Evolutionary conservation across 2,113 vertebrate genomes (phyloP), one percentile per base, ranked within the genome.

Genomic region (Menidia beryllina): DNA sequence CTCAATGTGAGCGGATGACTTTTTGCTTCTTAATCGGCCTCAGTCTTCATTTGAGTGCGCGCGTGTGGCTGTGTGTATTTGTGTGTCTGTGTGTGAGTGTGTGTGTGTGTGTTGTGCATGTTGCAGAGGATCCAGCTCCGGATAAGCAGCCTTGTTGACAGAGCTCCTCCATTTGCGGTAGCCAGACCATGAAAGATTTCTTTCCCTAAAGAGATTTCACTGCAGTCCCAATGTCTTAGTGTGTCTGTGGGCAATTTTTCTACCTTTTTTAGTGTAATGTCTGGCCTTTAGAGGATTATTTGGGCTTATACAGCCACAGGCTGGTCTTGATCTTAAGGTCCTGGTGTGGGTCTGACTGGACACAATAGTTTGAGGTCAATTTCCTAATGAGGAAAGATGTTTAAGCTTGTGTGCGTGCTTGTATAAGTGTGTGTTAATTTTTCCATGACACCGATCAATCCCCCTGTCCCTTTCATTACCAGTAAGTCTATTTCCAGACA

Each of bases 381-480:
- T 47, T 50, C 43, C 59, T 49, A 17, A 34, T 48, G 15, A 21
- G 36, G 23, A 11, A 25, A 43, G 9, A 21, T 59, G 38, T n/a
- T 2, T 10, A 26, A 41, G 15, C 19, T 41, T 50, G 48, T 23
- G 48, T 43, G 43, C 54, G 57, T 76, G 45, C 25, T 34, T 74
- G 68, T 72, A 34, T 59, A 52, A 72, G 45, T 34, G 43, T 71
- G 68, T 72, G 52, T 83, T 41, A 13, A 26, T 81, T 86, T 89
- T 89, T 89, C 81, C 86, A 84, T 60, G 25, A 63, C 82, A 77
- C 74, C 76, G 84, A 89, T 89, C 84, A 89, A 72, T 76, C 77
- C 78, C n/a, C 55, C 66, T 82, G 61, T 81, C 62, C 64, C 55
- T 81, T 68, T 86, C 63, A 79, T 84, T 84, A 89, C 69, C 75